Conservation (phyloP, 2,113 vertebrate genomes). For the Chaetorhynchus papuensis region DNA sequence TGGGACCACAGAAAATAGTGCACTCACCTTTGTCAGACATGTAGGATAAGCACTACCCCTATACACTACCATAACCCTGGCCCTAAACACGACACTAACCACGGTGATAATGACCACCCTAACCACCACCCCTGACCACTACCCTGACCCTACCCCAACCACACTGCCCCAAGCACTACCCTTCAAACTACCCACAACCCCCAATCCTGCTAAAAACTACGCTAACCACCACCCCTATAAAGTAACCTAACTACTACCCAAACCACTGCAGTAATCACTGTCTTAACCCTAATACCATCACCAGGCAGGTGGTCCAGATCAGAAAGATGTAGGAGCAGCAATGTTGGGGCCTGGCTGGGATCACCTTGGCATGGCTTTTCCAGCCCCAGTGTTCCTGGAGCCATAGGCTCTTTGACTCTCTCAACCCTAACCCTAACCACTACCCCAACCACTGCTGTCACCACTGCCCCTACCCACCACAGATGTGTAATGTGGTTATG, state of each 20-base stretch:
- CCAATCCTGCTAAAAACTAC: too few relatives aligned
- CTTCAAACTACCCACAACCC: too few relatives aligned
- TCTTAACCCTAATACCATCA: not conserved
- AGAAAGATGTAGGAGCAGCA: not conserved
- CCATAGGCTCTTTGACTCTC: not conserved
- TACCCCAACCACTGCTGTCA: not conserved
- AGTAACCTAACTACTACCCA: not conserved
- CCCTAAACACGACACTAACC: not conserved
- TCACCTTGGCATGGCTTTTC: not conserved
- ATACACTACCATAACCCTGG: not conserved
- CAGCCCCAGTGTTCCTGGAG: not conserved
- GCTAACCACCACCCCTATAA: not conserved
- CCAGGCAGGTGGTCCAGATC: not conserved
- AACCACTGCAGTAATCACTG: not conserved
- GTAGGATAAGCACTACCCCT: not conserved
- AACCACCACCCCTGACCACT: not conserved
- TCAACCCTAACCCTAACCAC: not conserved
- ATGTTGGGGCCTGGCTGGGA: too few relatives aligned
- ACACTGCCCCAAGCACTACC: not conserved
- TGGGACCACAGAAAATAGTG: not conserved
- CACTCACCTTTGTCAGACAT: not conserved
- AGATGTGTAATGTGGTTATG: not conserved
- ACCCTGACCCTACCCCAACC: not conserved
- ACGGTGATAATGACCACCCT: too few relatives aligned
- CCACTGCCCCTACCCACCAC: not conserved